Percentiles rank a stretch among this genome's conserved stretches.
Conservation (phyloP, 2,888 invertebrate species). For the Protophormia terraenovae region DNA sequence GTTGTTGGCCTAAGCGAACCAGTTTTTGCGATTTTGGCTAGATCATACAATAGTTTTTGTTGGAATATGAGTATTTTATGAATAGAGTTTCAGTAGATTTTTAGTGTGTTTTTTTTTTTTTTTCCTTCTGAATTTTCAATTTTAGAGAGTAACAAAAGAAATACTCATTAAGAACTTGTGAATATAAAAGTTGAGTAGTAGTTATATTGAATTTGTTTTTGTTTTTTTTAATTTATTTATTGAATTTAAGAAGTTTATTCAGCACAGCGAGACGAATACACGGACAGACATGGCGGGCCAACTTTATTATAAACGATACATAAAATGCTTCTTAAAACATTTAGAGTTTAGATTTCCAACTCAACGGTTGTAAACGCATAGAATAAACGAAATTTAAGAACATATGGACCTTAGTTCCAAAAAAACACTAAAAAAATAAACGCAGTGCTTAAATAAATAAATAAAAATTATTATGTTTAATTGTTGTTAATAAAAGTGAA, state of each 20-base stretch:
- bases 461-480: constrained; percentile 18
- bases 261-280: neutral
- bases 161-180: constrained; percentile 38
- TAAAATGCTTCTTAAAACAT: constrained; percentile 35
- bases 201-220: neutral
- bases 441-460: neutral
- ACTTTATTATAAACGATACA: constrained; percentile 54
- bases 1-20: constrained; percentile 14
- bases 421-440: neutral
- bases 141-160: neutral
- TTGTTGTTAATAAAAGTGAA: neutral
- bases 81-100: neutral
- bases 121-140: neutral
- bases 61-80: neutral
- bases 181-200: neutral
- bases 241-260: constrained; percentile 53
- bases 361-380: constrained; percentile 49
- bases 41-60: constrained; percentile 14
- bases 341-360: constrained; percentile 50
- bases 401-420: neutral
- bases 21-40: constrained; percentile 32
- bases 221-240: neutral
- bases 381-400: constrained; percentile 21
- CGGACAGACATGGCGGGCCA: neutral
- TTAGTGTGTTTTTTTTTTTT: neutral